These are phyloP conservation scores for Ailuropoda melanoleuca DNA, from an alignment of 2,113 vertebrate genomes.

Conservation along the genomic window DNA sequence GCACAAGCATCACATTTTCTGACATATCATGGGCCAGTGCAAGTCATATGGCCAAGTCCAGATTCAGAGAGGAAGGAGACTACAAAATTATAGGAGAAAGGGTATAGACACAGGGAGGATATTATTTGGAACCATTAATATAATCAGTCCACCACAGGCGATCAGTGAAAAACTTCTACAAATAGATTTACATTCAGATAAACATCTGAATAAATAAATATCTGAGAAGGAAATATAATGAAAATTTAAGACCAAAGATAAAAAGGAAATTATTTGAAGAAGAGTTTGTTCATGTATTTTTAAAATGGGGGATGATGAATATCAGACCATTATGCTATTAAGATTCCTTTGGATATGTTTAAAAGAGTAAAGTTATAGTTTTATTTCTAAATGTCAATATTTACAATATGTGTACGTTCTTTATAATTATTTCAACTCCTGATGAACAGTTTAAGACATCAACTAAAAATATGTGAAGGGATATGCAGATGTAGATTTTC, in stretches of 20 bases:
- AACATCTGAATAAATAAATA: neutral
- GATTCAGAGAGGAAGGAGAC: neutral
- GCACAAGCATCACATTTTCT: neutral
- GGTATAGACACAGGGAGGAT: neutral
- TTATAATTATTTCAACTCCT: slow-evolving; percentile 1
- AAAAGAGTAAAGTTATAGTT: neutral
- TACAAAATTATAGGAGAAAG: neutral
- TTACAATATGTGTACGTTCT: neutral
- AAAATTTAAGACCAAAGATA: neutral
- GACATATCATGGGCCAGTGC: neutral
- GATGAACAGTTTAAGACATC: neutral
- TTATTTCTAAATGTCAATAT: neutral
- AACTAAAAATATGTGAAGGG: neutral
- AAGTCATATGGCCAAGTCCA: neutral
- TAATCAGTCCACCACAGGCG: neutral
- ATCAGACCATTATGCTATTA: neutral
- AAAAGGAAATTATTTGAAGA: neutral
- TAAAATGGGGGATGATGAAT: neutral
- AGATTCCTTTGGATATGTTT: neutral
- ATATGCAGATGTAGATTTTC: neutral
- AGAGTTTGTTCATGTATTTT: neutral
- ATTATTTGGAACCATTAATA: neutral
- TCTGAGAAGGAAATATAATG: neutral
- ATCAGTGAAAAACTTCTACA: neutral
- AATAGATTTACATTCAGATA: neutral